Conservation (phyloP, 1,140 invertebrate genomes). For the Trichogramma pretiosum region DNA sequence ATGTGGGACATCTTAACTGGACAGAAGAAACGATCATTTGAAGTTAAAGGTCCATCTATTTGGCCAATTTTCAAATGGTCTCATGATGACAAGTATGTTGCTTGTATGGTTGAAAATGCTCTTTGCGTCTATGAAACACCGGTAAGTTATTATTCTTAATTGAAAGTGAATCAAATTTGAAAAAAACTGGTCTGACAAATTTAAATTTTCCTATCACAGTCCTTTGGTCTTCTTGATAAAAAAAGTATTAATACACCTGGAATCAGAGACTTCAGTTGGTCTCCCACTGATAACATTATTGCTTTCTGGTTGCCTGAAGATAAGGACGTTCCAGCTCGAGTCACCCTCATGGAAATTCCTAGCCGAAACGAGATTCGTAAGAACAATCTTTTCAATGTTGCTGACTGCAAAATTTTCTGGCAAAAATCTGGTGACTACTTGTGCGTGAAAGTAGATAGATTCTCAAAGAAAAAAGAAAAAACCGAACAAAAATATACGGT, state of each 20-base stretch:
- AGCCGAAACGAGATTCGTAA: constrained; percentile 83
- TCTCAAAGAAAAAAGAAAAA: constrained; percentile 89
- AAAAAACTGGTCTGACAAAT: background rate
- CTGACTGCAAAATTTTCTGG: constrained; percentile 98
- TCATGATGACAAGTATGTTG: constrained; percentile 94
- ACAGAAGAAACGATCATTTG: constrained; percentile 85
- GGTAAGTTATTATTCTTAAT: constrained; percentile 38
- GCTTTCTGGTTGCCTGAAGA: constrained; percentile 99
- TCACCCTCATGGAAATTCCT: constrained; percentile 76
- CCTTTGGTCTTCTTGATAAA: constrained; percentile 86
- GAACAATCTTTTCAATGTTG: constrained; percentile 96
- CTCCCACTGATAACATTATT: constrained; percentile 90
- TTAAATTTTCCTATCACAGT: constrained; percentile 44
- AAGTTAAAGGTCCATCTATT: constrained; percentile 68
- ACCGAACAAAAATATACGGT: constrained; percentile 86
- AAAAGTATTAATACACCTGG: constrained; percentile 90
- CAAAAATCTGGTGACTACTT: constrained; percentile 96
- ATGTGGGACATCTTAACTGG: constrained; percentile 93
- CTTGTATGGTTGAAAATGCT: constrained; percentile 71
- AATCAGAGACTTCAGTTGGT: constrained; percentile 95
- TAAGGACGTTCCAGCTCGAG: constrained; percentile 79
- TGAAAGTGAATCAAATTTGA: background rate
- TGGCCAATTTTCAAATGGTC: constrained; percentile 98
- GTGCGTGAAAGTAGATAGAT: constrained; percentile 97
- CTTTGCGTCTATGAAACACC: constrained; percentile 94